Base-by-base conservation (phyloP, 2,797 vertebrate species). In the Bryconaethiops microstoma region DNA sequence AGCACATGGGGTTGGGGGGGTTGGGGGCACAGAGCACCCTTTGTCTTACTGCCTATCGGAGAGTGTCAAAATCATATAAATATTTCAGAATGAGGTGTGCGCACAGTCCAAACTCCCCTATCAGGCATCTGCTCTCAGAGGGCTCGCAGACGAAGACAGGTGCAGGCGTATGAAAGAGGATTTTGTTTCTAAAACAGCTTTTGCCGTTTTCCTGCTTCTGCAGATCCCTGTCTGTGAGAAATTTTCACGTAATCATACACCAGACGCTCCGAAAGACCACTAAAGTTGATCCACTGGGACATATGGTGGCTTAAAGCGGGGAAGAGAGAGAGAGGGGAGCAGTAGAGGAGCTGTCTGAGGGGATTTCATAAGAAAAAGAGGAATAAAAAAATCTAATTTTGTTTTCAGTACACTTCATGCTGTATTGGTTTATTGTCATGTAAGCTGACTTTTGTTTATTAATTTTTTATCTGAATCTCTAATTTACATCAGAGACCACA, bases 31-130 rank as follows among this genome's bases (percentile, higher is more conserved):
- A 94, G 94, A 93, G 94, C 92, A 94, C 91, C 93, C 92, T 94
- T 95, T 95, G 94, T 96, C 95, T 95, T 93, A 94, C 91, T 90
- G 94, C 91, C 93, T 77, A 93, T 94, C 93, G 94, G 95, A 93
- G 91, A 92, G 95, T 96, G 96, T 97, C 95, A 94, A 95, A 95
- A 94, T 94, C 96, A 96, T 95, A 98, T 98, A 97, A 99, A 98
- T 99, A 97, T 99, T 99, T 99, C 95, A 98, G 95, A 95, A 95
- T 94, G 95, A 96, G 95, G 95, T 97, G 95, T 94, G 94, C 95
- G 89, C 96, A 94, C 93, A 92, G 95, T 68, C 89, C 82, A 89
- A 87, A 93, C 93, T 94, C 92, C 92, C 96, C 94, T 89, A 93
- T 94, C 93, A 94, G 95, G 94, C 96, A 94, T 96, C 96, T 97